phyloP scores from a whole-genome alignment of 1,140 invertebrate species.

The Archivesica marissinica region DNA sequence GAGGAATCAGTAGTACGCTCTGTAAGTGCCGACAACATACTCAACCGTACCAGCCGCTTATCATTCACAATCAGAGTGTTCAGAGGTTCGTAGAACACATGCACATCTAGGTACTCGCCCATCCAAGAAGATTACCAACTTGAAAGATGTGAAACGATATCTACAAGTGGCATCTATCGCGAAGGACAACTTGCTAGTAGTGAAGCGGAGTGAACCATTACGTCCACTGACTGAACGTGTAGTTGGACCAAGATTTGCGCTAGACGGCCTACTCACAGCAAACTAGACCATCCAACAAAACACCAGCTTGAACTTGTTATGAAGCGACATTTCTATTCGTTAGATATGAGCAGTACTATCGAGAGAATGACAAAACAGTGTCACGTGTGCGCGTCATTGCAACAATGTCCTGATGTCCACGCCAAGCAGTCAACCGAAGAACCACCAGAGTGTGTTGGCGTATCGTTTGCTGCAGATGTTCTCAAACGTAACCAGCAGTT shows the following conservation, averaged over 20 bases:
- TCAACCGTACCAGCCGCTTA: not conserved
- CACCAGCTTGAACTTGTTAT: slow-evolving; percentile 58
- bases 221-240: slow-evolving; percentile 51
- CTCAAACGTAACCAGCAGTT: slow-evolving; percentile 47
- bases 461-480: slow-evolving; percentile 61
- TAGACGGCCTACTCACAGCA: slow-evolving; percentile 43
- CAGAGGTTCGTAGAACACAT: slow-evolving; percentile 42
- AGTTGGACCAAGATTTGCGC: slow-evolving; percentile 55
- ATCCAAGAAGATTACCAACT: slow-evolving; percentile 51
- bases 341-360: no score
- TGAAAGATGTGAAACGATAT: slow-evolving; percentile 61
- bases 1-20: slow-evolving; percentile 25
- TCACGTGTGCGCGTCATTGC: no score
- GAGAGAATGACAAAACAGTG: no score
- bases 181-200: slow-evolving; percentile 63
- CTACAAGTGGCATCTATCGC: slow-evolving; percentile 52
- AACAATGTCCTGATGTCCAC: no score
- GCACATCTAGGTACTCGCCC: slow-evolving; percentile 62
- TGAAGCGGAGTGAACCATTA: slow-evolving; percentile 30
- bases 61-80: slow-evolving; percentile 51
- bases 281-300: slow-evolving; percentile 54
- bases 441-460: no score
- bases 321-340: no score
- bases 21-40: not conserved
- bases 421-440: no score